Percentiles rank a stretch among this genome's conserved stretches.
Conservation (phyloP, 1,140 invertebrate species). For the Coelopa frigida region DNA sequence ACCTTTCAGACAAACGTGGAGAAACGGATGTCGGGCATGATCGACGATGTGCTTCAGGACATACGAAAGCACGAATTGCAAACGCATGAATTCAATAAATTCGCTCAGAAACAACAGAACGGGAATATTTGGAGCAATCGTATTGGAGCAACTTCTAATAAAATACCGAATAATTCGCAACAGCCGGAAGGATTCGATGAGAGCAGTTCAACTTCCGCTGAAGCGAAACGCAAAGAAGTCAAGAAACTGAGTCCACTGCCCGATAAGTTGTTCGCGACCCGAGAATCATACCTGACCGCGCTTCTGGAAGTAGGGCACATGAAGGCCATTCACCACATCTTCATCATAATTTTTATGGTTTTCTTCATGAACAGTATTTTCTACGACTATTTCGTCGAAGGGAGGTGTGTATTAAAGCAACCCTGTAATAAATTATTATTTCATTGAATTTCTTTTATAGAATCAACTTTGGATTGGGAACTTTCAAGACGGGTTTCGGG, state of each 20-base stretch:
- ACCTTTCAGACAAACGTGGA: conserved; percentile 33
- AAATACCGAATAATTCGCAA: no score
- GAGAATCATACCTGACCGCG: conserved; percentile 70
- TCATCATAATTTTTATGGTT: conserved; percentile 69
- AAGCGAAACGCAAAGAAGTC: no score
- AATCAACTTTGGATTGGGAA: conserved; percentile 47
- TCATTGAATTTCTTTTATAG: conserved; percentile 19
- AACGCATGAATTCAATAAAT: conserved; percentile 31
- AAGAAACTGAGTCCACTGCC: conserved; percentile 8
- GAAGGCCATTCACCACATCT: conserved; percentile 75
- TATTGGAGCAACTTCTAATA: no score
- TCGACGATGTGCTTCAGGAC: conserved; percentile 38
- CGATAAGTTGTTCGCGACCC: conserved; percentile 50
- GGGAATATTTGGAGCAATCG: conserved; percentile 35
- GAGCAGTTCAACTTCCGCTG: no score
- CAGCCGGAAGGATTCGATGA: no score
- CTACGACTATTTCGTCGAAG: conserved; percentile 64
- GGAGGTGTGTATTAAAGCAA: conserved; percentile 57
- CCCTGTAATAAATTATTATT: no score
- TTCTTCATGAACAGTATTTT: conserved; percentile 64
- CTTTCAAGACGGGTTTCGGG: conserved; percentile 46
- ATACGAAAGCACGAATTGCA: conserved; percentile 29
- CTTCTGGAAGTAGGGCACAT: conserved; percentile 74
- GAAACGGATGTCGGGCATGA: conserved; percentile 25
- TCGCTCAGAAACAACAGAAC: conserved; percentile 14